phyloP scores from a whole-genome alignment of 2,113 vertebrate species.

The Clarias gariepinus region DNA sequence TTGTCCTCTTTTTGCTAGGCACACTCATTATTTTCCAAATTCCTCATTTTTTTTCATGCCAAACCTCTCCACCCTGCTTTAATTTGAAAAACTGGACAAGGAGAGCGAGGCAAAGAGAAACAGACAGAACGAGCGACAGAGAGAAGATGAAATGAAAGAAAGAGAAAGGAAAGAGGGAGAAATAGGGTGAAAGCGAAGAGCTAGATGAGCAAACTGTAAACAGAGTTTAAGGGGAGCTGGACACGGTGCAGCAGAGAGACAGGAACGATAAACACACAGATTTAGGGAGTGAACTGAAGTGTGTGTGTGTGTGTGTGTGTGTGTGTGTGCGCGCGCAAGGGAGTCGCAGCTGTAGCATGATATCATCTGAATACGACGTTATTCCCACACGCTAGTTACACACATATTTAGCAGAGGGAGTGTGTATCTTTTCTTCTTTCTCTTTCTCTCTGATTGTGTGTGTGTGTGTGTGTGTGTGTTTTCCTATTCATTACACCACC shows the following conservation, averaged over 20 bases:
- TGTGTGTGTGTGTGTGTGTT: not conserved
- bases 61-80: slow-evolving; percentile 47
- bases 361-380: slow-evolving; percentile 50
- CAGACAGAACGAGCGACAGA: slow-evolving; percentile 26
- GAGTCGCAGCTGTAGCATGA: slow-evolving; percentile 62
- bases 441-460: not conserved
- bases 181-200: slow-evolving; percentile 9
- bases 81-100: slow-evolving; percentile 36
- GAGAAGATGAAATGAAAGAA: slow-evolving; percentile 23
- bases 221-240: slow-evolving; percentile 3
- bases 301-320: slow-evolving; percentile 22
- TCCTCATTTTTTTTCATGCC: slow-evolving; percentile 29
- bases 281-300: slow-evolving; percentile 9
- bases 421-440: not conserved
- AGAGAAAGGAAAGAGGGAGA: not conserved
- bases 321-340: slow-evolving; percentile 17
- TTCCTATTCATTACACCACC: not conserved
- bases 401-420: not conserved
- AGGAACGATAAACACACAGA: slow-evolving; percentile 30
- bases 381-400: slow-evolving; percentile 27
- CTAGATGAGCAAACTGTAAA: slow-evolving; percentile 27
- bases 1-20: slow-evolving; percentile 3
- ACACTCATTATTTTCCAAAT: slow-evolving; percentile 31
- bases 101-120: slow-evolving; percentile 9
- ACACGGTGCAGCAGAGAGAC: slow-evolving; percentile 31